Base-by-base conservation (phyloP, 1,140 invertebrate species). In the Drosophila suzukii region DNA sequence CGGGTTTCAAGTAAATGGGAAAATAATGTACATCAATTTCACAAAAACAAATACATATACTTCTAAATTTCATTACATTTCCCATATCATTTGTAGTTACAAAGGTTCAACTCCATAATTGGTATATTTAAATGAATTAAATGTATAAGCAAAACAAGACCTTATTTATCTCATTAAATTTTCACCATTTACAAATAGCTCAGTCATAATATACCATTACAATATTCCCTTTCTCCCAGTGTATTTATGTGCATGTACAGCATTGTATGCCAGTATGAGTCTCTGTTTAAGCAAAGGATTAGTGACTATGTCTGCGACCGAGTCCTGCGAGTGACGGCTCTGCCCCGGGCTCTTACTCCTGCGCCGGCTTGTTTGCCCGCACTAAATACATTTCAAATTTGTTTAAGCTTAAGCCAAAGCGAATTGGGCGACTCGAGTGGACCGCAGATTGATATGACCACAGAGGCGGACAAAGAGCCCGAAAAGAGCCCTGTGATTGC, bases 311-410 rank as follows among this genome's bases (percentile, higher is more conserved):
- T 70, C 70, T 66, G 81, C 53, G 62, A 27, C 49, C 32, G 43
- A 53, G 55, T 75, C 71, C 51, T 32, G 47, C 17, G 32, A 72
- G 11, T 39, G 66, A 58, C 38, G 60, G 53, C 60, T 24, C n/a
- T 38, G n/a, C 15, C 8, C 17, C 53, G 43, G 54, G 46, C 78
- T 57, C 54, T 50, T 56, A 44, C 62, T 57, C 30, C 38, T 15
- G 11, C 44, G n/a, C 27, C 44, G 13, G 32, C 39, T 34, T 82
- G 83, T 88, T 86, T 88, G 67, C 65, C 59, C 51, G 66, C 72
- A 84, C 80, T 84, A 81, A 88, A 88, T 89, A 88, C 84, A 84
- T 89, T 89, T 88, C 80, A 84, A 89, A 89, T 84, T 80, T 84
- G 73, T 78, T 84, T 75, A 70, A 72, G 84, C 84, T 89, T 89